Evolutionary conservation across 2,888 invertebrate genomes (phyloP).

Genomic region (Idaea straminata): DNA sequence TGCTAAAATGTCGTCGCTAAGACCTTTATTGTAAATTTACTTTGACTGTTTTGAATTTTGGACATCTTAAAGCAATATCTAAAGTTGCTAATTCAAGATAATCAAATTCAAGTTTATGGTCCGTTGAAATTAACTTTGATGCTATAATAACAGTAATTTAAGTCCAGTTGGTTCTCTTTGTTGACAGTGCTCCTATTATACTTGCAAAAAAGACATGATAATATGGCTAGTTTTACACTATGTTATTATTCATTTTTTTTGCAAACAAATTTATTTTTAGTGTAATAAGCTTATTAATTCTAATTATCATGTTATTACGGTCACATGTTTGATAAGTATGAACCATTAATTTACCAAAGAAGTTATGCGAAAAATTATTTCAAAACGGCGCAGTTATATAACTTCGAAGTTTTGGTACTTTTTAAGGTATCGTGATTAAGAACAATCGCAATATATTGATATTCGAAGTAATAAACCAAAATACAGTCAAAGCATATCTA

Average conservation of each 20-base stretch:
- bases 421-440: no score
- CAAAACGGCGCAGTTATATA: no score
- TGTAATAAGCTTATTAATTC: no score
- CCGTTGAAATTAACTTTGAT: constrained; percentile 1
- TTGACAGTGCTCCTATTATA: not conserved
- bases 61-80: not conserved
- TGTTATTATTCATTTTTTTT: not conserved
- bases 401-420: no score
- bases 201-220: not conserved
- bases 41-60: not conserved
- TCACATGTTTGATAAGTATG: not conserved
- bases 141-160: not conserved
- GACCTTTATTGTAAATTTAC: not conserved
- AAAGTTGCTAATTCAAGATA: not conserved
- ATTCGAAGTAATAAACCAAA: no score
- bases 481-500: not conserved
- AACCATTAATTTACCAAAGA: not conserved
- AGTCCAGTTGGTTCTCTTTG: not conserved
- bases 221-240: not conserved
- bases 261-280: not conserved
- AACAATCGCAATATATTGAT: no score
- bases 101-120: not conserved
- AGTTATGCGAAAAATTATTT: not conserved
- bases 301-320: not conserved
- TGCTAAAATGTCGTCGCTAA: not conserved